Conservation (phyloP, 2,888 invertebrate species). For the Laspeyria flexula region DNA sequence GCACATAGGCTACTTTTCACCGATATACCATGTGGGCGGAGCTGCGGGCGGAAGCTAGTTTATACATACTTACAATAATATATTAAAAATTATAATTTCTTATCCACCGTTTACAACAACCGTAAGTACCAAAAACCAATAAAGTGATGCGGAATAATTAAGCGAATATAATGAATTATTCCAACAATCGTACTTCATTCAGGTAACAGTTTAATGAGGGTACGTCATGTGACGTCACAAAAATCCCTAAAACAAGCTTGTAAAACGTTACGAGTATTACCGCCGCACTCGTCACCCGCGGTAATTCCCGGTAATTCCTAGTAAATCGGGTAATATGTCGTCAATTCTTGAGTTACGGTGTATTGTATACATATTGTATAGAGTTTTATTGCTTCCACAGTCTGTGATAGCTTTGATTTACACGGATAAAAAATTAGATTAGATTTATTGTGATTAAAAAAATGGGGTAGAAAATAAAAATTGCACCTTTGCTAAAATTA, state of each 20-base stretch:
- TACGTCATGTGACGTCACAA: neutral
- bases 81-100: no score
- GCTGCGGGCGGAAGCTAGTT: no score
- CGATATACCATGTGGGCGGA: no score
- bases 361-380: neutral
- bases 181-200: neutral
- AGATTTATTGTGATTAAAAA: no score
- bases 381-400: neutral
- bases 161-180: neutral
- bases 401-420: neutral
- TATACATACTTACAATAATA: no score
- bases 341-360: neutral
- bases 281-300: neutral
- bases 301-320: neutral
- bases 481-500: no score
- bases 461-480: no score
- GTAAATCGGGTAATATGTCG: neutral
- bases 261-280: conserved; percentile 1
- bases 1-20: no score
- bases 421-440: no score
- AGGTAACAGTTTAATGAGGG: neutral
- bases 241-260: neutral
- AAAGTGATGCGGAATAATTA: no score
- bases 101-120: no score
- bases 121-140: no score